Base-by-base conservation (phyloP, 1,140 invertebrate species). In the Orius insidiosus region DNA sequence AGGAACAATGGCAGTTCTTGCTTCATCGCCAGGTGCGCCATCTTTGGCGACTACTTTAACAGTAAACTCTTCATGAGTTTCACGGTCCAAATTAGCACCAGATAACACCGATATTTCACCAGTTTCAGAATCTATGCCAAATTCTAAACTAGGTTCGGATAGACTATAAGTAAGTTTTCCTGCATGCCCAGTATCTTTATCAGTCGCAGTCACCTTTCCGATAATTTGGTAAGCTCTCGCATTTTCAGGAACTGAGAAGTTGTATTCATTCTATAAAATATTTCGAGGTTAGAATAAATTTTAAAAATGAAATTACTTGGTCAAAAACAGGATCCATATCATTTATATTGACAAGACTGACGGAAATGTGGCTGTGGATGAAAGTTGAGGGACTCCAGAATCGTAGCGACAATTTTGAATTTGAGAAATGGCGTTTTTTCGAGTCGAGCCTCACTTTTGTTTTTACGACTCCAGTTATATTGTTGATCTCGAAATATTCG, bases 341-440 rank as follows among this genome's bases (percentile, higher is more conserved):
- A 55, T 94, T 94, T 0, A 87, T 71, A 58, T 92, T 92, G 14
- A 78, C 68, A 9, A 94, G 71, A 33, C 77, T 74, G 0, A 92
- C 78, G 5, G 66, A 71, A 3, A 95, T 74, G 10, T 71, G 67
- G 85, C 82, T 0, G 74, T 70, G 0, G 84, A 72, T 5, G 76
- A 78, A 36, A 81, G 64, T 54, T 81, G 77, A 1, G 89, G 88
- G 0, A 86, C 71, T 8, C 87, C 87, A 1, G 77, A 76, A 63
- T 93, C 89, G 53, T 74, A 79, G 83, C 87, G 1, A 80, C 66
- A 0, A 89, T 73, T 1, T 72, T 79, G 54, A 93, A 87, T 55
- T 79, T 76, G 2, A 89, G 65, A 43, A 70, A 64, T 54, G 81
- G 77, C 0, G 76, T 68, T 53, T 69, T 64, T 60, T 94, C 89